Evolutionary conservation across 2,113 vertebrate species (phyloP), one percentile per base, ranked within the genome.

Genomic region (Petroica traversi): DNA sequence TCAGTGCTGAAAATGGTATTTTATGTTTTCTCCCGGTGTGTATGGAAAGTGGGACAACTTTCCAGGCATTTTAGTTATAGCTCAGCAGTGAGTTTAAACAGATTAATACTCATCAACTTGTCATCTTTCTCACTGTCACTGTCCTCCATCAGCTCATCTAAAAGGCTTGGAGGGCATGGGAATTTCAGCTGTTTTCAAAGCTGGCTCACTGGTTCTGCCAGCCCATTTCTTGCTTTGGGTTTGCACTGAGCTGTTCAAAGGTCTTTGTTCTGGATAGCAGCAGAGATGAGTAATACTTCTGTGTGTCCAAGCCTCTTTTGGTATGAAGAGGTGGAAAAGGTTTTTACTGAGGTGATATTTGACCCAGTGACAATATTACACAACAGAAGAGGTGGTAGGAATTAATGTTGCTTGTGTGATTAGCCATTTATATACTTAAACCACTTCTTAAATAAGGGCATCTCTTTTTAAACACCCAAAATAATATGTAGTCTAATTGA

Each of bases 161-260:
- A 98, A 99, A 96, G 95, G 98, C 41, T 98, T 98, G 14, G 99
- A 98, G 94, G 98, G 97, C 97, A 97, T 98, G 98, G 98, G 98
- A 95, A 97, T 98, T 78, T 98, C 4, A 3, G 6, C 57, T 51
- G 28, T 24, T 41, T 33, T 49, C 24, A 40, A 71, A 64, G 29
- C 45, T 61, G 40, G 2, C 25, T 93, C 9, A 12, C 9, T 64
- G 34, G 33, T 61, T 71, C 51, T 85, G 28, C 26, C 81, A 48
- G 17, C 26, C 15, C 23, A 9, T 40, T 41, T 38, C 43, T 74
- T 57, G 12, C 43, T 76, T 74, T 77, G 22, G 17, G 8, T 58
- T 86, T 86, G 33, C 55, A 31, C 8, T 20, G 18, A 13, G 10
- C 6, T 79, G 83, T 95, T 31, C 11, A 38, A 54, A 84, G 33